These are phyloP conservation scores for Acanthopleura granulata DNA, from an alignment of 2,888 invertebrate genomes.

Conservation along the genomic window DNA sequence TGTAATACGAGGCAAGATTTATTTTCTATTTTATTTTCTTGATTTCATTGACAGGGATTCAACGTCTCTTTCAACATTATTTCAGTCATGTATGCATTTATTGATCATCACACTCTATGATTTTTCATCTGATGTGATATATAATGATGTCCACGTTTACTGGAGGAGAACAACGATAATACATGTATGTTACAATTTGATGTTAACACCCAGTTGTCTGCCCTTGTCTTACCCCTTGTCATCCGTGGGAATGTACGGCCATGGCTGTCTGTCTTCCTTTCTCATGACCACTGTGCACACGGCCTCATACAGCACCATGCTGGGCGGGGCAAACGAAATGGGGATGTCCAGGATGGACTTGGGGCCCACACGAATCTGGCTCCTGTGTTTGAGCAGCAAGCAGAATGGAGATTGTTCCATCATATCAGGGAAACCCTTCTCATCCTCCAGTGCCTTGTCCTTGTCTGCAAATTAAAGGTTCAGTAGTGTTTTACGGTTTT, in stretches of 20 bases:
- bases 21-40: background rate
- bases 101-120: too few species aligned
- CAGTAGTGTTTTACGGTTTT: background rate
- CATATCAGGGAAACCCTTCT: conserved; percentile 20
- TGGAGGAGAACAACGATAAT: too few species aligned
- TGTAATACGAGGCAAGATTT: background rate
- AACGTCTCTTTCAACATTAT: too few species aligned
- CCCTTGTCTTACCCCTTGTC: conserved; percentile 39
- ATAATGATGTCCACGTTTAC: too few species aligned
- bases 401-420: conserved; percentile 58
- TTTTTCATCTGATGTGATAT: too few species aligned
- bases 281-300: conserved; percentile 58
- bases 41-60: too few species aligned
- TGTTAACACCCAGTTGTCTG: too few species aligned
- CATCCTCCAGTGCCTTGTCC: conserved; percentile 32
- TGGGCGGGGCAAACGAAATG: conserved; percentile 65
- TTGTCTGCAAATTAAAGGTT: conserved; percentile 38
- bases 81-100: too few species aligned
- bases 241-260: conserved; percentile 47
- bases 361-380: conserved; percentile 58
- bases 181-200: too few species aligned
- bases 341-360: conserved; percentile 68
- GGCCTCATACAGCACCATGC: conserved; percentile 62
- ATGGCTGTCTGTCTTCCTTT: conserved; percentile 51
- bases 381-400: conserved; percentile 59